phyloP scores from a whole-genome alignment of 2,797 vertebrate genomes.

The Sebastes flavidus region DNA sequence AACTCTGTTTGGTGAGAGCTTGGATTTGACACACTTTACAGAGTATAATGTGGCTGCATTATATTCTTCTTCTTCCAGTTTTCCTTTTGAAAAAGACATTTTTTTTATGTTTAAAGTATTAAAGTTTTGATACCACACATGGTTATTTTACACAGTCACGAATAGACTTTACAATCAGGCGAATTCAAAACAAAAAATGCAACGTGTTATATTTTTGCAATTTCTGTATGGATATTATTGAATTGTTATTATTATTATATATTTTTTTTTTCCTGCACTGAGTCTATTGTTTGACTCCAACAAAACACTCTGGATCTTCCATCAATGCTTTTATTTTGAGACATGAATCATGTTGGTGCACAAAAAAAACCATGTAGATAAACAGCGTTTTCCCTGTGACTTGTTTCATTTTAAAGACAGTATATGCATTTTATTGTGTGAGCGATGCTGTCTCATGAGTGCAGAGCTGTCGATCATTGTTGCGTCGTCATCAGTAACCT shows the following conservation, averaged over 20 bases:
- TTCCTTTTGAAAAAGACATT: conserved; percentile 61
- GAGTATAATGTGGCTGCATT: conserved; percentile 68
- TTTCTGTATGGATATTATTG: conserved; percentile 63
- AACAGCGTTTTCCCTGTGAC: conserved; percentile 44
- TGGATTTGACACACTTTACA: conserved; percentile 76
- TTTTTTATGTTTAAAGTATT: conserved; percentile 68
- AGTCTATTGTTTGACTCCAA: conserved; percentile 58
- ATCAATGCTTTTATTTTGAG: conserved; percentile 48
- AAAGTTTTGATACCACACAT: conserved; percentile 59
- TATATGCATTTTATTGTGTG: conserved; percentile 57
- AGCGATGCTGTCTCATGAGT: conserved; percentile 39
- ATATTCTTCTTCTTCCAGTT: conserved; percentile 69
- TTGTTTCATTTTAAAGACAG: conserved; percentile 42
- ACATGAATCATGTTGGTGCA: conserved; percentile 49
- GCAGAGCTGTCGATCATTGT: conserved; percentile 60
- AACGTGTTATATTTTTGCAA: conserved; percentile 64
- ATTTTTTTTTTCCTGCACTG: conserved; percentile 43
- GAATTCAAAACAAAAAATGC: conserved; percentile 45
- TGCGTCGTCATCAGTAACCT: conserved; percentile 50
- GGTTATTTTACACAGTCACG: conserved; percentile 42
- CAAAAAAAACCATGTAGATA: conserved; percentile 60
- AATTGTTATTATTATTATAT: conserved; percentile 51
- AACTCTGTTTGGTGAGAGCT: conserved; percentile 73
- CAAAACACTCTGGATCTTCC: conserved; percentile 68
- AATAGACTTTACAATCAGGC: conserved; percentile 57